Evolutionary conservation across 2,888 invertebrate species (phyloP), one percentile per base, ranked within the genome.

Genomic region (Rhodophaea formosa): DNA sequence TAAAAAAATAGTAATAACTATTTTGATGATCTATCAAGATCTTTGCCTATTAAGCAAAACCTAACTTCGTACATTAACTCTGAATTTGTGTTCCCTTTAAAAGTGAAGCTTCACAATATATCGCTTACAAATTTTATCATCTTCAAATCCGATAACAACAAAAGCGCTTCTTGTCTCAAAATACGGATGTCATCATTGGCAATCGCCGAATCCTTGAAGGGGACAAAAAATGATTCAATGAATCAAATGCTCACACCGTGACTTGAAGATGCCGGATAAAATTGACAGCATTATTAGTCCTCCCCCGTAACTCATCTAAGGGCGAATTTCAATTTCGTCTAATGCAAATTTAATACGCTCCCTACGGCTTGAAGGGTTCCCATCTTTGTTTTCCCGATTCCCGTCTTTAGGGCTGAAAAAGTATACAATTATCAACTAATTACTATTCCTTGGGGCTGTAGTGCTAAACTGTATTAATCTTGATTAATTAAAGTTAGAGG

Each of bases 331-430:
- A 91, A 91, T 90, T 90, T 82, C 77, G 79, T 80, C 86, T 89
- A 89, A 91, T 90, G 90, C 89, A 90, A 90, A 90, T 91, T 90
- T 91, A 90, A 91, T 90, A 88, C 86, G 80, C 83, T 84, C 83
- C 82, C 82, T 70, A 71, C 72, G 77, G 76, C 69, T 70, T 76
- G 77, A 82, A 85, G 85, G 86, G 84, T 80, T 77, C 77, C 71
- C 77, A 82, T 80, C 85, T 86, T 88, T 90, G 88, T 89, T 87
- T 88, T 81, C 81, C 75, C 69, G 69, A 61, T 66, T 67, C 52
- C 57, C 47, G 56, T n/a, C 35, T 42, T 52, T 6, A 23, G 43
- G 58, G 56, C 44, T n/a, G 32, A 61, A 57, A 63, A 62, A 59
- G 52, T 56, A 53, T 56, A 61, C 51, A 59, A 59, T 62, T 56